Percentiles rank a stretch among this genome's conserved stretches.
Conservation (phyloP, 2,797 vertebrate species). For the Rallus crepitans region DNA sequence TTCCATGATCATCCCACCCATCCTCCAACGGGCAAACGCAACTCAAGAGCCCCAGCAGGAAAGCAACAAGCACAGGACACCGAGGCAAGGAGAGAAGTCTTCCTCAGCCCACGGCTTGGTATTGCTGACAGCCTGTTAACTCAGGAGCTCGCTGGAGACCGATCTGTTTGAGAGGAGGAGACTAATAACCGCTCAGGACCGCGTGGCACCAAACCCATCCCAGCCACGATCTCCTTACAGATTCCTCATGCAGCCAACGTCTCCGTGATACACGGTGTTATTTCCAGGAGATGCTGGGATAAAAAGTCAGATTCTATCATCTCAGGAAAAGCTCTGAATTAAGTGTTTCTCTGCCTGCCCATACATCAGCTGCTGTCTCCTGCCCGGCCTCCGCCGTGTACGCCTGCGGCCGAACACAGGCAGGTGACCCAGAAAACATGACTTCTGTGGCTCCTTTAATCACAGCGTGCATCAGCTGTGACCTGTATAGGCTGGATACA, state of each 20-base stretch:
- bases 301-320: slow-evolving; percentile 27
- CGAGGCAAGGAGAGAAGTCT: background rate
- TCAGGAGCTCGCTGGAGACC: background rate
- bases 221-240: background rate
- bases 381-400: background rate
- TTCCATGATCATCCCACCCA: rapidly evolving
- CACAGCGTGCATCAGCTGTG: background rate
- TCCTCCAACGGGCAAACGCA: rapidly evolving
- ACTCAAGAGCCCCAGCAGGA: background rate
- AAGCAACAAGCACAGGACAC: background rate
- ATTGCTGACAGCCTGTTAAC: slow-evolving; percentile 1
- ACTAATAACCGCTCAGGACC: background rate
- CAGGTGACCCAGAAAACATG: background rate
- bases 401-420: background rate
- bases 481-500: background rate
- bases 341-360: background rate
- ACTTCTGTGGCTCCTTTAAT: background rate
- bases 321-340: background rate
- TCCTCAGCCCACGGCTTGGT: background rate
- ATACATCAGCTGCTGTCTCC: background rate
- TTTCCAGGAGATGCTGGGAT: slow-evolving; percentile 13
- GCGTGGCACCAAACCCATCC: rapidly evolving
- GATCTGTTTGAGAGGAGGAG: background rate
- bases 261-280: background rate
- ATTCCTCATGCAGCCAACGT: background rate